Conservation (phyloP, 2,113 vertebrate species). For the Indri indri region DNA sequence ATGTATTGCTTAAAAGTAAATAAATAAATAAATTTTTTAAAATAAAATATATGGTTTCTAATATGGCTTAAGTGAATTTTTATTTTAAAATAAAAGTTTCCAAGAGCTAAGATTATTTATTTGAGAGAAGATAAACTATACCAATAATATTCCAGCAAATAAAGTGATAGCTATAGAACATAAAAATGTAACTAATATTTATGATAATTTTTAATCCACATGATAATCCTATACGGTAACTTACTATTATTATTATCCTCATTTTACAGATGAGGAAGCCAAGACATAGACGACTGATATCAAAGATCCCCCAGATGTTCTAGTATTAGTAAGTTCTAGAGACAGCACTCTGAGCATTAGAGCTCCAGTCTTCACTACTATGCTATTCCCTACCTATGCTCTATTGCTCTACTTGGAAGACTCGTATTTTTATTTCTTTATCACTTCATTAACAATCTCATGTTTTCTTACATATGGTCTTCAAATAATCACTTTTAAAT, state of each 20-base stretch:
- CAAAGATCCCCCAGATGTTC: background rate
- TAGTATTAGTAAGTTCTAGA: background rate
- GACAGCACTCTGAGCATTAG: too few relatives aligned
- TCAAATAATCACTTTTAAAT: conserved; percentile 1
- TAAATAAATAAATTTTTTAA: background rate
- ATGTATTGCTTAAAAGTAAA: too few relatives aligned
- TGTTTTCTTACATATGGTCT: background rate
- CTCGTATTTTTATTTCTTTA: background rate
- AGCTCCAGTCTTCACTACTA: background rate
- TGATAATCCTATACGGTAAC: background rate
- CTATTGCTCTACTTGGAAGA: background rate
- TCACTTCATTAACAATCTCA: background rate
- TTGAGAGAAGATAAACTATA: background rate
- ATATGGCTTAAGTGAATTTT: background rate
- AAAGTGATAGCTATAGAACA: background rate
- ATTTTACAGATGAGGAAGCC: background rate
- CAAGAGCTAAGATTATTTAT: background rate
- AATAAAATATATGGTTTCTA: background rate
- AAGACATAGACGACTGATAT: background rate
- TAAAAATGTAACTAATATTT: background rate
- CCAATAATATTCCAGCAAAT: background rate
- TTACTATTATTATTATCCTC: background rate
- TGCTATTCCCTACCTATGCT: background rate
- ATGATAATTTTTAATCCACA: background rate
- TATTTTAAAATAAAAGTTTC: conserved; percentile 21